Percentiles rank a stretch among this genome's conserved stretches.
Evolutionary conservation across 2,113 vertebrate genomes (phyloP).

Genomic region (Alligator sinensis): DNA sequence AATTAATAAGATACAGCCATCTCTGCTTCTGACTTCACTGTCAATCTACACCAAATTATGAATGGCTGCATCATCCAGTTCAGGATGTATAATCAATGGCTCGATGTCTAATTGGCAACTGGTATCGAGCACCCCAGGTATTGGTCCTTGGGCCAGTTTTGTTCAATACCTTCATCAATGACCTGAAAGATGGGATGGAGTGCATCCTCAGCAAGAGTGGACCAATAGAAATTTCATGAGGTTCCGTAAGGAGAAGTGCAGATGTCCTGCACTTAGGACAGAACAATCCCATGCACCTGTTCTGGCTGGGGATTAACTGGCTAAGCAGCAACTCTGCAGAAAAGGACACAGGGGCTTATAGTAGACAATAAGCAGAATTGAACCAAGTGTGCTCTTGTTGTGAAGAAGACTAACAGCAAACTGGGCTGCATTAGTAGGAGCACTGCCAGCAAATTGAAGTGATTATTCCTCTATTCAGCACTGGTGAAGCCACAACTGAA

Average conservation of each 20-base stretch:
- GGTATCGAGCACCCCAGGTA: not conserved
- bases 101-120: fast-evolving
- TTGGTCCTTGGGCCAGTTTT: not conserved
- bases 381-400: fast-evolving
- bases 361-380: not conserved
- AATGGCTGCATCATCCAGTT: not conserved
- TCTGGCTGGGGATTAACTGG: not conserved
- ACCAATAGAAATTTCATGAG: not conserved
- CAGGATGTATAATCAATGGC: not conserved
- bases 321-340: not conserved
- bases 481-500: not conserved
- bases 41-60: too few species aligned
- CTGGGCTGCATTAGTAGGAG: not conserved
- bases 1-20: too few species aligned
- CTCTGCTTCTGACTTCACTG: too few species aligned
- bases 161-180: not conserved
- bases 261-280: not conserved
- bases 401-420: not conserved
- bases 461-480: not conserved
- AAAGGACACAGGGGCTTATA: not conserved
- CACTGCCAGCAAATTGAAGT: not conserved
- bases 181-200: not conserved
- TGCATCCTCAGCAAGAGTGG: not conserved
- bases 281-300: not conserved
- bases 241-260: not conserved